phyloP scores from a whole-genome alignment of 2,797 vertebrate species.

The Nothura maculosa region DNA sequence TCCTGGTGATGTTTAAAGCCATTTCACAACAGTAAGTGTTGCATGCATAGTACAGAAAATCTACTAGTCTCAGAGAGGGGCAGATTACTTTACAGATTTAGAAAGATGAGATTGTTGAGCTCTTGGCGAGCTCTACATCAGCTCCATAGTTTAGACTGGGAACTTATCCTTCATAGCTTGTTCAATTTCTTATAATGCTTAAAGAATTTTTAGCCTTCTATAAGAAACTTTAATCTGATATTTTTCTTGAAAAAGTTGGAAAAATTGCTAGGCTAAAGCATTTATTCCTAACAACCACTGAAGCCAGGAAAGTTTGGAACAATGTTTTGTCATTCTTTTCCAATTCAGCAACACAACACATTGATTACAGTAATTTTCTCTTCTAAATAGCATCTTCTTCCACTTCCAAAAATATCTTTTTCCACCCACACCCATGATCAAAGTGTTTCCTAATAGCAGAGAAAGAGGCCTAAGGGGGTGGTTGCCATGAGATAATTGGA shows the following conservation, averaged over 20 bases:
- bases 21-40: neutral
- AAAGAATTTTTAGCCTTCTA: neutral
- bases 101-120: neutral
- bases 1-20: neutral
- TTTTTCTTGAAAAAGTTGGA: neutral
- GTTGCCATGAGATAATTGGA: conserved; percentile 60
- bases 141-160: neutral
- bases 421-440: conserved; percentile 34
- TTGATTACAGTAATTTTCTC: neutral
- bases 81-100: neutral
- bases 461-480: neutral
- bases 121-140: neutral
- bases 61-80: neutral
- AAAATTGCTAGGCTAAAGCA: neutral
- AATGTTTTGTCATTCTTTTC: neutral
- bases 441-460: conserved; percentile 52
- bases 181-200: neutral
- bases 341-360: neutral
- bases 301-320: neutral
- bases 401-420: conserved; percentile 60
- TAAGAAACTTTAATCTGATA: neutral
- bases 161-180: neutral
- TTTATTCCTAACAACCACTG: neutral
- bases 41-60: neutral
- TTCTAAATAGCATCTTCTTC: conserved; percentile 24